Percentiles rank a stretch among this genome's conserved stretches.
phyloP scores from a whole-genome alignment of 2,888 invertebrate species.

The Nebria salina region DNA sequence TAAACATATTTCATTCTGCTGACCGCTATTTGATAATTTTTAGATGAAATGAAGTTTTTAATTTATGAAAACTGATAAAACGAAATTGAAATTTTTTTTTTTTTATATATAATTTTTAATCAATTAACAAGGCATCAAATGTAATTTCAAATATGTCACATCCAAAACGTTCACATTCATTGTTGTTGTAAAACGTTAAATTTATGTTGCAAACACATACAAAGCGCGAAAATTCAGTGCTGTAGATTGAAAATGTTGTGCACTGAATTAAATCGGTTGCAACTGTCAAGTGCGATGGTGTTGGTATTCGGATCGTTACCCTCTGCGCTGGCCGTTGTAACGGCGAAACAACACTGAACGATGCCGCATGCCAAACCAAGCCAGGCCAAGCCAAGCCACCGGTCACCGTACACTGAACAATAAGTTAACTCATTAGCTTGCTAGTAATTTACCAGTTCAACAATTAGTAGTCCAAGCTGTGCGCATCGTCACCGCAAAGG shows the following conservation, averaged over 20 bases:
- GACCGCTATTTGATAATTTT: too few relatives aligned
- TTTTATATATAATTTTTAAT: neutral
- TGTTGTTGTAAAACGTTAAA: neutral
- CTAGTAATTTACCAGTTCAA: slow-evolving; percentile 47
- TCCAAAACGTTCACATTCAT: neutral
- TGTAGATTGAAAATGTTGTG: neutral
- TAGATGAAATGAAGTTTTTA: too few relatives aligned
- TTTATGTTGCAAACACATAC: neutral
- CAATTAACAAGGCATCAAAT: neutral
- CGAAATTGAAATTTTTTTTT: too few relatives aligned
- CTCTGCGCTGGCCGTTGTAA: neutral
- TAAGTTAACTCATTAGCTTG: slow-evolving; percentile 48
- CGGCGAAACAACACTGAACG: slow-evolving; percentile 1
- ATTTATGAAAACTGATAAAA: too few relatives aligned
- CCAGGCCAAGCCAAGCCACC: neutral
- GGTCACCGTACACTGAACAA: slow-evolving; percentile 33
- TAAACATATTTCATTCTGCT: too few relatives aligned
- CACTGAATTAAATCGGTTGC: neutral
- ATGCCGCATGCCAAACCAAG: neutral
- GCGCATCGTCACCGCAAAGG: slow-evolving; percentile 28
- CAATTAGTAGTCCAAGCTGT: slow-evolving; percentile 46
- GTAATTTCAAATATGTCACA: neutral
- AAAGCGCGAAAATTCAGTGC: neutral
- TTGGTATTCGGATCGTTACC: neutral
- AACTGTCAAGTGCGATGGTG: neutral